A percentile compares a stretch with the other conserved stretches of the same genome.
Evolutionary conservation across 2,888 invertebrate genomes (phyloP).

Genomic region (Beris chalybata): DNA sequence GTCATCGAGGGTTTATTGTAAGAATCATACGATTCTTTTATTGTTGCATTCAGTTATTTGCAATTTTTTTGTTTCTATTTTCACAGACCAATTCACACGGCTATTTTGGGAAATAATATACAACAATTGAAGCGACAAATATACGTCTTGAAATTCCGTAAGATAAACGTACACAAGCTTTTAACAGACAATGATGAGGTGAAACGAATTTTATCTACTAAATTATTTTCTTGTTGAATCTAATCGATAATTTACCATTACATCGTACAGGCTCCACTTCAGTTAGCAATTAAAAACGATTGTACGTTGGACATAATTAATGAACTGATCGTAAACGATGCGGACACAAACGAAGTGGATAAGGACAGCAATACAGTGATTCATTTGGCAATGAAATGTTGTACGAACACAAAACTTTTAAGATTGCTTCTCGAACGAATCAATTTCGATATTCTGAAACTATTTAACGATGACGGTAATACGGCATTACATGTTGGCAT

Average conservation of each 20-base stretch:
- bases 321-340: slow-evolving; percentile 43
- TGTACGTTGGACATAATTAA: slow-evolving; percentile 44
- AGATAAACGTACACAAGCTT: slow-evolving; percentile 31
- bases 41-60: not conserved
- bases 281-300: slow-evolving; percentile 45
- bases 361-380: slow-evolving; percentile 48
- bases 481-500: slow-evolving; percentile 50
- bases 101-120: slow-evolving; percentile 38
- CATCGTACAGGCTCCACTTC: slow-evolving; percentile 35
- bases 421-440: slow-evolving; percentile 44
- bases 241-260: not conserved
- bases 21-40: not conserved
- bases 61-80: slow-evolving; percentile 2
- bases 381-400: slow-evolving; percentile 49
- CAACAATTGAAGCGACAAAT: slow-evolving; percentile 37
- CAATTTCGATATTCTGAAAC: slow-evolving; percentile 45
- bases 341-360: slow-evolving; percentile 45
- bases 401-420: slow-evolving; percentile 42
- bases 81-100: slow-evolving; percentile 40
- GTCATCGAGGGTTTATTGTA: slow-evolving; percentile 10
- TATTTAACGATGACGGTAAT: slow-evolving; percentile 50
- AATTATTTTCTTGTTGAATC: not conserved
- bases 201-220: slow-evolving; percentile 14
- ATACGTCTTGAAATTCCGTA: slow-evolving; percentile 36
- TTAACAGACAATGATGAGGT: slow-evolving; percentile 36